Percentiles rank a stretch among this genome's conserved stretches.
These are phyloP conservation scores for Yponomeuta evonymella DNA, from an alignment of 2,888 invertebrate genomes.

Conservation along the genomic window DNA sequence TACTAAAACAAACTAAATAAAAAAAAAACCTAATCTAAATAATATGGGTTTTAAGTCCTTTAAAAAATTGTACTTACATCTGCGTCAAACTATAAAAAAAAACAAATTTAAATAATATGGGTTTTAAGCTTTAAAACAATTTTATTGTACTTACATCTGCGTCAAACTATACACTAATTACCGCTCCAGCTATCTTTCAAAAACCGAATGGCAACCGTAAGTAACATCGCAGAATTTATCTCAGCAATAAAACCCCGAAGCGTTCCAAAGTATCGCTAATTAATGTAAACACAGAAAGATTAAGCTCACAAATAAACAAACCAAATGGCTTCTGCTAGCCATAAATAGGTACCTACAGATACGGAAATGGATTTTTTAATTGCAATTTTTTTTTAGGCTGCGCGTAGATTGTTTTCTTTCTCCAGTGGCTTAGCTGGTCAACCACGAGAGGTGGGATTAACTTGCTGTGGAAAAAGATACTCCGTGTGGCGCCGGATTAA, in stretches of 20 bases:
- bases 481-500: too few species aligned
- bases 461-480: too few species aligned
- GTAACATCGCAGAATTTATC: constrained; percentile 31
- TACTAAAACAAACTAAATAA: too few species aligned
- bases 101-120: too few species aligned
- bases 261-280: constrained; percentile 71
- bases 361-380: constrained; percentile 62
- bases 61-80: too few species aligned
- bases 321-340: constrained; percentile 59
- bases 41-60: too few species aligned
- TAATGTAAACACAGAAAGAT: constrained; percentile 74
- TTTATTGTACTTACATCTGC: too few species aligned
- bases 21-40: too few species aligned
- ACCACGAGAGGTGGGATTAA: too few species aligned
- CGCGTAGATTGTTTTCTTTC: neutral
- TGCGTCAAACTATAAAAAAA: too few species aligned
- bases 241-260: constrained; percentile 63
- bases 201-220: constrained; percentile 8
- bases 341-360: constrained; percentile 61
- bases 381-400: constrained; percentile 31
- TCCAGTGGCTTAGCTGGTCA: neutral
- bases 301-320: constrained; percentile 65
- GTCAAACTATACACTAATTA: constrained; percentile 40
- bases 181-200: neutral
- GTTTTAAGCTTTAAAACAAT: too few species aligned